phyloP scores from a whole-genome alignment of 2,888 invertebrate species.

The Rotaria magnacalcarata region DNA sequence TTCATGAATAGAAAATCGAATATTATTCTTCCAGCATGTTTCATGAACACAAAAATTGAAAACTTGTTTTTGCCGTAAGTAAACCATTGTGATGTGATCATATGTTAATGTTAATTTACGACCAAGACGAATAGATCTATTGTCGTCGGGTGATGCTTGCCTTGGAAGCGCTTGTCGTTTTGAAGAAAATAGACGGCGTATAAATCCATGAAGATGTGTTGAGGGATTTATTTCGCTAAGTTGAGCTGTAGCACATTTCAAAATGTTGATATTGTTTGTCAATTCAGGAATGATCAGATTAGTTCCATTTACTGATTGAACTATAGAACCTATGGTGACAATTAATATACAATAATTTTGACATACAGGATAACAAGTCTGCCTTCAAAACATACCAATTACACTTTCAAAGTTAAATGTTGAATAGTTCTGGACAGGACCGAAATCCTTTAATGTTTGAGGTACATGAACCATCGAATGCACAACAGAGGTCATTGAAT shows the following conservation, averaged over 20 bases:
- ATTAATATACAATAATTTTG: not conserved
- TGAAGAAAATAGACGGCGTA: not conserved
- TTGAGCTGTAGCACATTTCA: not conserved
- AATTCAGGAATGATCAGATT: not conserved
- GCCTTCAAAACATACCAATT: not conserved
- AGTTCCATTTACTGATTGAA: not conserved
- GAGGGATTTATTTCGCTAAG: not conserved
- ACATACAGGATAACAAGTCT: not conserved
- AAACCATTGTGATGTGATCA: not conserved
- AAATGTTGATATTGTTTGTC: not conserved
- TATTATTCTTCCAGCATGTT: too few relatives aligned
- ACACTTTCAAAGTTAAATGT: not conserved
- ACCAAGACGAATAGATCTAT: not conserved
- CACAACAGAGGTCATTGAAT: not conserved
- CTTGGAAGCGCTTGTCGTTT: not conserved
- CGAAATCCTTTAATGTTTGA: not conserved
- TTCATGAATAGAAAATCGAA: too few relatives aligned
- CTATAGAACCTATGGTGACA: not conserved
- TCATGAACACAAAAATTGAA: too few relatives aligned
- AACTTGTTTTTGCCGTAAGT: not conserved
- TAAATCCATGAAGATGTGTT: not conserved
- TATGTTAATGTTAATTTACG: not conserved
- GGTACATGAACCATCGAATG: not conserved
- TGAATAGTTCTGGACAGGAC: not conserved
- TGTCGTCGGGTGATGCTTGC: not conserved